A percentile compares a stretch with the other conserved stretches of the same genome.
These are phyloP conservation scores for Polypterus senegalus DNA, from an alignment of 2,113 vertebrate genomes.

Conservation along the genomic window DNA sequence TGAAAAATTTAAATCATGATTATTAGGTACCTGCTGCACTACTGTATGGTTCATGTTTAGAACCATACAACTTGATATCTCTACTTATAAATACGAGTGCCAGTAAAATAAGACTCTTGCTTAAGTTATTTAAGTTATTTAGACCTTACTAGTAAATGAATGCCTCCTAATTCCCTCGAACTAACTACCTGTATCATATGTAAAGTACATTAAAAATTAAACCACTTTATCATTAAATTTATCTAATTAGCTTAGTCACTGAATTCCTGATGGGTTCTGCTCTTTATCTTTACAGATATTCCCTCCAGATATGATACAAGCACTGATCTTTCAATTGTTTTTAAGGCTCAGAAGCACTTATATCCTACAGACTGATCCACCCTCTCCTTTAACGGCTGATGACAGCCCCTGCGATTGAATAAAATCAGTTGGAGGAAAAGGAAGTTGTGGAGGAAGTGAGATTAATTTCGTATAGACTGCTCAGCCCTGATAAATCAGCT, in stretches of 20 bases:
- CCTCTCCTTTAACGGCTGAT: conserved; percentile 53
- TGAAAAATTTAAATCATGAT: too few species aligned
- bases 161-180: too few species aligned
- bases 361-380: conserved; percentile 47
- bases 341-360: conserved; percentile 29
- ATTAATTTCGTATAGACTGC: conserved; percentile 77
- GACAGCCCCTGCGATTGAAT: conserved; percentile 61
- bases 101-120: too few species aligned
- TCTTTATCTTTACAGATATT: conserved; percentile 46
- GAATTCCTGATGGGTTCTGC: not conserved
- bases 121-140: too few species aligned
- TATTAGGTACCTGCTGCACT: too few species aligned
- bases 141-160: too few species aligned
- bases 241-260: not conserved
- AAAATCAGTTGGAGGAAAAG: conserved; percentile 76
- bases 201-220: too few species aligned
- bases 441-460: conserved; percentile 76
- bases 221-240: not conserved
- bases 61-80: too few species aligned
- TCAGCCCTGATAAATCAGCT: conserved; percentile 76
- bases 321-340: conserved; percentile 37
- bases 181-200: too few species aligned
- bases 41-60: too few species aligned
- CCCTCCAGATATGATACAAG: conserved; percentile 47
- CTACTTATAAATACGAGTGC: too few species aligned